These are phyloP conservation scores for Kryphioiulus occultus DNA, from an alignment of 2,888 invertebrate species.

Conservation along the genomic window DNA sequence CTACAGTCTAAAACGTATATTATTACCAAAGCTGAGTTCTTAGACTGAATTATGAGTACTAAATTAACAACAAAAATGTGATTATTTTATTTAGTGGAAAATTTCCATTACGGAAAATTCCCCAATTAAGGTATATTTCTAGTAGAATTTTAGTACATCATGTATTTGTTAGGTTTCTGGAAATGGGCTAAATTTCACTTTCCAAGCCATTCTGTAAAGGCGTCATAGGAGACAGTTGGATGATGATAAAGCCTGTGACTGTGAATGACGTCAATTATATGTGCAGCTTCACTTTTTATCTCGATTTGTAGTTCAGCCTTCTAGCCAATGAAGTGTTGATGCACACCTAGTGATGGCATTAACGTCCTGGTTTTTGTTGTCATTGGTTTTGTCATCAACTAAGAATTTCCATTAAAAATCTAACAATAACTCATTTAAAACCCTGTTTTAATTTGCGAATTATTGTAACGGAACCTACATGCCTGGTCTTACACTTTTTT, in stretches of 20 bases:
- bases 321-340: not conserved
- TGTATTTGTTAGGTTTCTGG: not conserved
- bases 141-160: not conserved
- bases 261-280: not conserved
- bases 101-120: not conserved
- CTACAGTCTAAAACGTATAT: conserved; percentile 20
- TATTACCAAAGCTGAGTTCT: conserved; percentile 35
- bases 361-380: no score
- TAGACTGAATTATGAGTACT: not conserved
- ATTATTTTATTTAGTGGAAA: not conserved
- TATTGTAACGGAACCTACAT: not conserved
- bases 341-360: no score
- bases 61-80: conserved; percentile 26
- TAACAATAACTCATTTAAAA: not conserved
- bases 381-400: no score
- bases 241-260: not conserved
- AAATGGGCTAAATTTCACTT: not conserved
- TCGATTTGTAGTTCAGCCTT: no score
- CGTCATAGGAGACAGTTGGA: not conserved
- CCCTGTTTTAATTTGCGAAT: not conserved
- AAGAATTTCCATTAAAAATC: not conserved
- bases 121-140: not conserved
- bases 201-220: not conserved
- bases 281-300: not conserved
- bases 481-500: not conserved